These are phyloP conservation scores for Temnothorax unifasciatus DNA, from an alignment of 2,888 invertebrate genomes.

Conservation along the genomic window DNA sequence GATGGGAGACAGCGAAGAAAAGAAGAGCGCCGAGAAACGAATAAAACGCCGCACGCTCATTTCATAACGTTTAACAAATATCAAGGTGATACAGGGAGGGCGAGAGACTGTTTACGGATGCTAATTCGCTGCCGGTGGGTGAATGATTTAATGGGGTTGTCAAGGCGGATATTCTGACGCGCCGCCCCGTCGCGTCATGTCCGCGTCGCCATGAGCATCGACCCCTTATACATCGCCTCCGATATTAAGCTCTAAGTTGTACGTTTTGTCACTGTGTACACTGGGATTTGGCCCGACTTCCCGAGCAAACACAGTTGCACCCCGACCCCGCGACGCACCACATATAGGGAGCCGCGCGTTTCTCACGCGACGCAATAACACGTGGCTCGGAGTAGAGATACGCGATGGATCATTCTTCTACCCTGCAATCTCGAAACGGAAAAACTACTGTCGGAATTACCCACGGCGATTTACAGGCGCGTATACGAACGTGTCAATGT, in stretches of 20 bases:
- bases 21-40: not conserved
- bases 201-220: slow-evolving; percentile 30
- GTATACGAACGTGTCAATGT: not conserved
- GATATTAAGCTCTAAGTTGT: slow-evolving; percentile 62
- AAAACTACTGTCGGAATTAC: slow-evolving; percentile 8
- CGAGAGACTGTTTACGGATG: slow-evolving; percentile 50
- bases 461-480: not conserved
- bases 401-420: slow-evolving; percentile 12
- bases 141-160: slow-evolving; percentile 61
- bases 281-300: slow-evolving; percentile 73
- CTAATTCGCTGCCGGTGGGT: slow-evolving; percentile 58
- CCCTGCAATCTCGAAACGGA: not conserved
- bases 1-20: not conserved
- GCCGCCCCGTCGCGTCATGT: slow-evolving; percentile 40
- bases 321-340: slow-evolving; percentile 53
- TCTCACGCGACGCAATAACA: slow-evolving; percentile 38
- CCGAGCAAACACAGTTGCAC: slow-evolving; percentile 70
- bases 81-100: slow-evolving; percentile 40
- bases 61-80: slow-evolving; percentile 60
- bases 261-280: slow-evolving; percentile 72
- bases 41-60: not conserved
- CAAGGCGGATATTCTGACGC: slow-evolving; percentile 61
- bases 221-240: slow-evolving; percentile 55
- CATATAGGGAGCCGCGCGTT: slow-evolving; percentile 52
- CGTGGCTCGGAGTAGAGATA: not conserved